Evolutionary conservation across 1,140 invertebrate species (phyloP), one percentile per base, ranked within the genome.

Genomic region (Brachionus koreanus): DNA sequence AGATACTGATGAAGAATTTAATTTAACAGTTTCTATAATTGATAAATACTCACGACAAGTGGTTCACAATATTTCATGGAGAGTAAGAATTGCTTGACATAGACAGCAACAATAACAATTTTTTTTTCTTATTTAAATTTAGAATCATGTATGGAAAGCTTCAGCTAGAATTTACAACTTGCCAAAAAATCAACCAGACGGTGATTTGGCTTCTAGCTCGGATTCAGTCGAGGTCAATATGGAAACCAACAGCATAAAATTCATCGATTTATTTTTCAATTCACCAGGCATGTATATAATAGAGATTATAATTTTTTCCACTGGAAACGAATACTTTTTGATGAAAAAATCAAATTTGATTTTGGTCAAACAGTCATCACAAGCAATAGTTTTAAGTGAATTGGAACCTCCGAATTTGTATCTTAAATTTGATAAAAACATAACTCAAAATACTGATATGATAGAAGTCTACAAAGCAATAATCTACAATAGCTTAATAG

Each of bases 61-160:
- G 9, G 57, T 77, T 6, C 13, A 35, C 10, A 61, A 77, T 49
- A 77, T 77, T 37, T n/a, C n/a, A 37, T 77, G 74, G 74, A 61
- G 43, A 39, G 65, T 69, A 69, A 16, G 16, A 69, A 13, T n/a
- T n/a, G n/a, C n/a, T n/a, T n/a, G n/a, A n/a, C n/a, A n/a, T n/a
- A n/a, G n/a, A n/a, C n/a, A n/a, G n/a, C n/a, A n/a, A n/a, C n/a
- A n/a, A n/a, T n/a, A n/a, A n/a, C n/a, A n/a, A n/a, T n/a, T n/a
- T n/a, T n/a, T 39, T 39, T 69, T 35, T 7, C 10, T 63, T 63
- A 0, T 37, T 69, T 1, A 9, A 42, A 7, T 29, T 29, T 29
- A 74, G 42, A 46, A 13, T n/a, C 69, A 74, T 46, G 16, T 12
- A 46, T 74, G 69, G 69, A 33, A 19, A 46, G 69, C 69, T 12